Base-by-base conservation (phyloP, 2,888 invertebrate species). In the Lepidonotus clava region DNA sequence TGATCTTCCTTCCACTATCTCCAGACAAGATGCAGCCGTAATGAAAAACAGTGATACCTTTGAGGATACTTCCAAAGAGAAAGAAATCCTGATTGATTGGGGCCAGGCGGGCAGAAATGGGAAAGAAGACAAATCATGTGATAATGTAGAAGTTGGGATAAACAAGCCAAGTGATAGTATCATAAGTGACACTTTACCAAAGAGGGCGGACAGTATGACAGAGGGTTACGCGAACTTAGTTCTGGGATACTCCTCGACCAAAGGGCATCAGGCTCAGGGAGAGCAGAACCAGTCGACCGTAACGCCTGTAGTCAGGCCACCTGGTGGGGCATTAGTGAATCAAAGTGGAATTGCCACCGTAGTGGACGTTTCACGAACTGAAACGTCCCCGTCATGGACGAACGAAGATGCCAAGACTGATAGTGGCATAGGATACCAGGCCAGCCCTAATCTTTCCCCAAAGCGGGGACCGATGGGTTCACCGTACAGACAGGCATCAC, bases 391-490 rank as follows among this genome's bases (percentile, higher is more conserved):
- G 71, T 38, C 71, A 1, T 71, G 18, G 14, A 71, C 38, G 5
- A 71, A 38, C 18, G 71, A 71, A 8, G 34, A 21, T 11, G 36
- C 14, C 4, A 71, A 36, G 24, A 71, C 71, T 18, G 71, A 71
- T 5, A 71, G 71, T 38, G 38, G 11, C 8, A 18, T 24, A 0
- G 38, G 71, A 21, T 71, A 71, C 21, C 71, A 71, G 2, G 38
- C 36, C 38, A 71, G 71, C 38, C 71, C 71, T 8, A 71, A 38
- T 18, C 71, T 34, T 21, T 71, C 71, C 38, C 71, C 71, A n/a
- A 34, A 38, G 21, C 18, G 36, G 21, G 21, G 38, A 4, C 71
- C 18, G 71, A 8, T 11, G 21, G 71, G 71, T 0, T 71, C 71
- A 36, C 71, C 71, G 11, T 71, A 71, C 38, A 34, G 38, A 1